phyloP scores from a whole-genome alignment of 35 echinoderm and acorn worm species.

The Eucidaris tribuloides region DNA sequence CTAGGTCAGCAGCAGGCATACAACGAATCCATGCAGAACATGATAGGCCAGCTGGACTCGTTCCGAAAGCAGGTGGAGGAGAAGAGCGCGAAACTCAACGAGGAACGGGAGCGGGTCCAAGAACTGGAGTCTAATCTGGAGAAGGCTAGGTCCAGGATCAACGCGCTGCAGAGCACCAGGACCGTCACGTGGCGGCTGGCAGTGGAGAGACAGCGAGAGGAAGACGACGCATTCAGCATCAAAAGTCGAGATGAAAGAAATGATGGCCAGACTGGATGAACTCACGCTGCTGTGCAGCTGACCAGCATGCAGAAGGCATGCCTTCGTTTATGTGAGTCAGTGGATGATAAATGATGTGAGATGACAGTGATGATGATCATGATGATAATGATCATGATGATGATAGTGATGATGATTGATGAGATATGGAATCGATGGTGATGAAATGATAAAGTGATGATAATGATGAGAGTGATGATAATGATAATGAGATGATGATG shows the following conservation, averaged over 20 bases:
- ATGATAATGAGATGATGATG: too few relatives aligned
- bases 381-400: too few relatives aligned
- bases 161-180: background rate
- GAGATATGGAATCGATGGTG: too few relatives aligned
- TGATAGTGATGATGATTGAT: too few relatives aligned
- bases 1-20: background rate
- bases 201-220: background rate
- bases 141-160: background rate
- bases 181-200: background rate
- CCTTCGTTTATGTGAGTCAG: constrained; percentile 19
- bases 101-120: background rate
- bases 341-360: too few relatives aligned
- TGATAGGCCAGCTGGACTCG: background rate
- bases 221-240: background rate
- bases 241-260: background rate
- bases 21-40: background rate
- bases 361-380: too few relatives aligned
- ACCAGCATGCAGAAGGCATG: constrained; percentile 8
- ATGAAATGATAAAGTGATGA: too few relatives aligned
- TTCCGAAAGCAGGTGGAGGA: background rate
- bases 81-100: background rate
- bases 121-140: background rate
- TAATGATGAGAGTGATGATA: too few relatives aligned
- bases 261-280: constrained; percentile 23
- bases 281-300: background rate